These are phyloP conservation scores for Podocnemis expansa DNA, from an alignment of 2,113 vertebrate genomes.

Conservation along the genomic window DNA sequence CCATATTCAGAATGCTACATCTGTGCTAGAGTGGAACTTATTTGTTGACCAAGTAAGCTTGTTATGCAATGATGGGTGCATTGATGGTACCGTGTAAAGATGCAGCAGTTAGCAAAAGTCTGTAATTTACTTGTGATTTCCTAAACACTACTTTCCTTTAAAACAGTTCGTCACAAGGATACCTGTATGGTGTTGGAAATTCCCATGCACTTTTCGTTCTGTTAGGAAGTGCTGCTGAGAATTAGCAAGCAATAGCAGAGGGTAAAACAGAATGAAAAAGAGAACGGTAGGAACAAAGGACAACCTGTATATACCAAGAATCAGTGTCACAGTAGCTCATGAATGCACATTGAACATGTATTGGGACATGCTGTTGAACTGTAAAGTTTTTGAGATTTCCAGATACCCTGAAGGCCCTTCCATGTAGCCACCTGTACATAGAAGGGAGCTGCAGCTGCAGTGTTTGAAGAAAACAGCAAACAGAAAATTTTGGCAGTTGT, in stretches of 20 bases:
- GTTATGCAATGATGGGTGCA: too few relatives aligned
- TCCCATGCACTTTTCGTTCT: neutral
- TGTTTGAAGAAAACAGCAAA: neutral
- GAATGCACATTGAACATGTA: rapidly evolving
- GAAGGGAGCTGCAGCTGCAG: neutral
- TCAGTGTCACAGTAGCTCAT: rapidly evolving
- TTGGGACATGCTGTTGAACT: neutral
- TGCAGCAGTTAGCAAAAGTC: neutral
- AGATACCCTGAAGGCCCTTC: neutral
- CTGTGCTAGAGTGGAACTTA: neutral
- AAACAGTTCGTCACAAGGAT: neutral
- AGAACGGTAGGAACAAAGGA: rapidly evolving
- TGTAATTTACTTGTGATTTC: neutral
- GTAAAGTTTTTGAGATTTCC: neutral
- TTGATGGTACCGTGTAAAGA: neutral
- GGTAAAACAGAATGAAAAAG: neutral
- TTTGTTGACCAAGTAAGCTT: neutral
- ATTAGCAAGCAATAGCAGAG: rapidly evolving
- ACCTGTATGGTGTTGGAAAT: rapidly evolving
- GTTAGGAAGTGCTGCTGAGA: neutral
- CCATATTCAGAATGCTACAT: neutral
- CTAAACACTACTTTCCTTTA: neutral
- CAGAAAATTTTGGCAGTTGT: rapidly evolving
- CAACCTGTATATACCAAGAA: neutral
- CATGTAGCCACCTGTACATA: neutral